Conservation (phyloP, 2,113 vertebrate species). For the Sardina pilchardus region DNA sequence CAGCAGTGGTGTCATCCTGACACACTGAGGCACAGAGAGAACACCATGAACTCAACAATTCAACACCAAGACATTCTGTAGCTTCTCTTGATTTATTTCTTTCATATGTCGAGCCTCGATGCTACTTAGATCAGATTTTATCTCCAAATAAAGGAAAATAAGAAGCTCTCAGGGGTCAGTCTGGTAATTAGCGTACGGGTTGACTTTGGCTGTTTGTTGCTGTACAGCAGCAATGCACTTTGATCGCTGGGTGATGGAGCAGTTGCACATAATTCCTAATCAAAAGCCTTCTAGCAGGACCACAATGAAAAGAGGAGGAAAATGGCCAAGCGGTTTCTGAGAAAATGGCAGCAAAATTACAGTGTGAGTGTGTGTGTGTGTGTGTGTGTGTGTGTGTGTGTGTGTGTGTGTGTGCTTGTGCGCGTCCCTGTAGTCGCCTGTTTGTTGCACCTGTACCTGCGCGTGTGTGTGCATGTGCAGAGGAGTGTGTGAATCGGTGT, state of each 20-base stretch:
- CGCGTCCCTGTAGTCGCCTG: too few species aligned
- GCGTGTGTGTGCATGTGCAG: not conserved
- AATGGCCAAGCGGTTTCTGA: not conserved
- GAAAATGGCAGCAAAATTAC: not conserved
- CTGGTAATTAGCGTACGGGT: too few species aligned
- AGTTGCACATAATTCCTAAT: not conserved
- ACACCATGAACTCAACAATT: too few species aligned
- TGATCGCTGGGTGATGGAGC: not conserved
- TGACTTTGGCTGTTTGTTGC: not conserved
- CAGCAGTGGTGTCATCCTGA: not conserved
- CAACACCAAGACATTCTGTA: too few species aligned
- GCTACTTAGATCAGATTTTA: too few species aligned
- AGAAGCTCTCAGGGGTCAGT: too few species aligned
- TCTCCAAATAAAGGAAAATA: too few species aligned
- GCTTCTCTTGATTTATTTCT: too few species aligned
- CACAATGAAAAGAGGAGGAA: not conserved
- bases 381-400: not conserved
- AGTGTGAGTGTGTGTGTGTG: not conserved
- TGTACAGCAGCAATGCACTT: not conserved
- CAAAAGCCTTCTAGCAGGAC: not conserved
- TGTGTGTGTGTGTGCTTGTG: not conserved
- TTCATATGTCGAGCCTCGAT: too few species aligned
- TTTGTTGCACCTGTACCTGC: too few species aligned
- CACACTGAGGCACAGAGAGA: not conserved
- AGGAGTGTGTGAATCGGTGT: not conserved